phyloP scores from a whole-genome alignment of 2,888 invertebrate genomes.

The Acleris emargana region DNA sequence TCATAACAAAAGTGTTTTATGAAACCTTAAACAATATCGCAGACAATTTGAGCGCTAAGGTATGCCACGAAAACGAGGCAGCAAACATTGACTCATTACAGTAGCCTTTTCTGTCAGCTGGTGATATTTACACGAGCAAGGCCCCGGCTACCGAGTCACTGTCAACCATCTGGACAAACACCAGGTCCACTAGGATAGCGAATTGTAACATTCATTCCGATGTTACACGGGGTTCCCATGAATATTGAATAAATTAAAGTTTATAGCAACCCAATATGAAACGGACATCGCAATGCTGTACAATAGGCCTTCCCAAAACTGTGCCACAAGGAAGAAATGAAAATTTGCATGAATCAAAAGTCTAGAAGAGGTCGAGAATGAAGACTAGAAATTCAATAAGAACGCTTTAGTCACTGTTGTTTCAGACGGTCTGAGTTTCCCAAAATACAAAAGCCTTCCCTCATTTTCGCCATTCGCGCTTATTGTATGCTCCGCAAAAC shows the following conservation, averaged over 20 bases:
- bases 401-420: too few relatives aligned
- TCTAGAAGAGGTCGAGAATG: too few relatives aligned
- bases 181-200: slow-evolving; percentile 12
- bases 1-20: neutral
- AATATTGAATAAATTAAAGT: neutral
- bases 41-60: slow-evolving; percentile 9
- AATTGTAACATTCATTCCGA: slow-evolving; percentile 20
- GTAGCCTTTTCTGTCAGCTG: slow-evolving; percentile 22
- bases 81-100: slow-evolving; percentile 33
- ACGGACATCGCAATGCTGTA: too few relatives aligned
- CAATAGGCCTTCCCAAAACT: too few relatives aligned
- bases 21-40: neutral
- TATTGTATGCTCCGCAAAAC: too few relatives aligned
- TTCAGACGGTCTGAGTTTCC: too few relatives aligned
- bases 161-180: slow-evolving; percentile 28
- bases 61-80: slow-evolving; percentile 12
- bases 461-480: too few relatives aligned
- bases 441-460: neutral
- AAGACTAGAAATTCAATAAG: too few relatives aligned
- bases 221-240: slow-evolving; percentile 9
- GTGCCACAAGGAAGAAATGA: too few relatives aligned
- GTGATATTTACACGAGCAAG: slow-evolving; percentile 18
- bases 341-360: too few relatives aligned
- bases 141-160: neutral
- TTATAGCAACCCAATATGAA: too few relatives aligned